Evolutionary conservation across 2,888 invertebrate species (phyloP).

Genomic region (Metellina segmentata): DNA sequence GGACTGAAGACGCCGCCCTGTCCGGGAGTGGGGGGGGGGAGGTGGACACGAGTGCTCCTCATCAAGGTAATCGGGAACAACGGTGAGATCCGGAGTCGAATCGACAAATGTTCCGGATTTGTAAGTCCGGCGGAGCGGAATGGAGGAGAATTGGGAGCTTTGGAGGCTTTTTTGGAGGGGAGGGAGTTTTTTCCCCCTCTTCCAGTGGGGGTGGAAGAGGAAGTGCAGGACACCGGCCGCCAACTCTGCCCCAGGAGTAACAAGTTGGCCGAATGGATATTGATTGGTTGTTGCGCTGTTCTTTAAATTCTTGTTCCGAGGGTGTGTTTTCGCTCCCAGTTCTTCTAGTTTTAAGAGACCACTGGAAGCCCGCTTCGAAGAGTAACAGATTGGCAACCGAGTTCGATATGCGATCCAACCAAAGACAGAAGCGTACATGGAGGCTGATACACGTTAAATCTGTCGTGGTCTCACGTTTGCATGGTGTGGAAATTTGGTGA

Average conservation of each 20-base stretch:
- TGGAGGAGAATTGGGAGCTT: background rate
- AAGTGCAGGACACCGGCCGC: background rate
- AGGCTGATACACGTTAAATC: no score
- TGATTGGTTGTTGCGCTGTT: background rate
- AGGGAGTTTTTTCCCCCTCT: background rate
- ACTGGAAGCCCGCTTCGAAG: no score
- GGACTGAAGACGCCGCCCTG: constrained; percentile 44
- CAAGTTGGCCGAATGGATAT: background rate
- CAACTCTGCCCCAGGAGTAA: background rate
- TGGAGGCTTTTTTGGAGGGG: no score
- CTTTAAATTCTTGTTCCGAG: no score
- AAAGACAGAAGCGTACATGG: no score
- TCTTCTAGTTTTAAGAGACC: no score
- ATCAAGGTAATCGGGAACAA: constrained; percentile 62
- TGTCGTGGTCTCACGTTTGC: no score
- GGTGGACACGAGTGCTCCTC: background rate
- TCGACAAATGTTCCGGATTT: constrained; percentile 56
- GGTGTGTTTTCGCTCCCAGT: no score
- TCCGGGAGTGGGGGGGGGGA: constrained; percentile 6
- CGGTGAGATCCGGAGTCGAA: constrained; percentile 41
- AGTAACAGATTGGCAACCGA: no score
- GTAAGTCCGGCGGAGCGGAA: constrained; percentile 27
- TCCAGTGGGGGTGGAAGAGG: background rate
- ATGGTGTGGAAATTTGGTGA: no score
- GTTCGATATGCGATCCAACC: no score